phyloP scores from a whole-genome alignment of 92 coral and sea anemone genomes.

The Parazoanthus swiftii region DNA sequence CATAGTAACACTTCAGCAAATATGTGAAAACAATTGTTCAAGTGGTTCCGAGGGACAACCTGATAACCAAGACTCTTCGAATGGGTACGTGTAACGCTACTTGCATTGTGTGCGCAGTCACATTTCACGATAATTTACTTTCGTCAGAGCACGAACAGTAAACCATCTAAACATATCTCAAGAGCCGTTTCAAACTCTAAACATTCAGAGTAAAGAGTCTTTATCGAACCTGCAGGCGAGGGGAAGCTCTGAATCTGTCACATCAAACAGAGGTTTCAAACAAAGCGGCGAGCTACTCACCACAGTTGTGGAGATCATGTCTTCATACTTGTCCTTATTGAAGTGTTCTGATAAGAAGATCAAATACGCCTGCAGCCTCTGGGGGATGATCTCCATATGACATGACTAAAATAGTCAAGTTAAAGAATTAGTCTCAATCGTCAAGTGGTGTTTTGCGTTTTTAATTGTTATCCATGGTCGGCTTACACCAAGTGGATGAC shows the following conservation, averaged over 20 bases:
- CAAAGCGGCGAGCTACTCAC: constrained; percentile 48
- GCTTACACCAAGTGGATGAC: no score
- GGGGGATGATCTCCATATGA: constrained; percentile 82
- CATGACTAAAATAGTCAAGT: constrained; percentile 64
- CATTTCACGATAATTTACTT: no score
- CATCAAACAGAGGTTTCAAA: not conserved
- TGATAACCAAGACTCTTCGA: no score
- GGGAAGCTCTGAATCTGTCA: not conserved
- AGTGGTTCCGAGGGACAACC: no score
- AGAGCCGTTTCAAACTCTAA: not conserved
- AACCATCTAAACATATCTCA: no score
- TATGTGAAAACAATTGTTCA: no score
- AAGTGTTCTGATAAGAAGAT: constrained; percentile 82
- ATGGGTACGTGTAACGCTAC: no score
- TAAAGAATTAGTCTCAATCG: not conserved
- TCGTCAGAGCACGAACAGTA: no score
- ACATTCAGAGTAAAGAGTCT: not conserved
- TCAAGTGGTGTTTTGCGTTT: not conserved
- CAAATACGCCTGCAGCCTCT: constrained; percentile 86
- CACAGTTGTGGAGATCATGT: constrained; percentile 72
- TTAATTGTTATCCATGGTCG: not conserved
- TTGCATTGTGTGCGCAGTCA: no score
- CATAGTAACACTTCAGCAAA: no score
- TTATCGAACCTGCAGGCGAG: not conserved
- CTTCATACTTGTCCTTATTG: constrained; percentile 63